Conservation (phyloP, 2,888 invertebrate genomes). For the Stramonita haemastoma region DNA sequence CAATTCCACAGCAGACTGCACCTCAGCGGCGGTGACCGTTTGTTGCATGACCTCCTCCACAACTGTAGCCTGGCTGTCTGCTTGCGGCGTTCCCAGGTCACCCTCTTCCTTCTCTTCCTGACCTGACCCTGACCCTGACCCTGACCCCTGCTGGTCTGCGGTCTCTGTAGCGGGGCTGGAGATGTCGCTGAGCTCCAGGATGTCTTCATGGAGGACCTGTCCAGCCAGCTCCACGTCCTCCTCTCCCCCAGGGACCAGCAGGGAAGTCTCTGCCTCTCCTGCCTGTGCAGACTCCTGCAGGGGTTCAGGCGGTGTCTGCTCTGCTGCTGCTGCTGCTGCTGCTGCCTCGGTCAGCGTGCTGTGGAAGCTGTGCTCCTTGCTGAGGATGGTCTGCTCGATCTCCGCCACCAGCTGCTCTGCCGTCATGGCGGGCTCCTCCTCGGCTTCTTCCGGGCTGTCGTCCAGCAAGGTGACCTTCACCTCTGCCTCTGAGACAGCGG, state of each 20-base stretch:
- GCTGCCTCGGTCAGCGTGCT: not conserved
- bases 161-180: not conserved
- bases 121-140: too few species aligned
- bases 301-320: not conserved
- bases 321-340: not conserved
- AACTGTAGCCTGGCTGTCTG: too few species aligned
- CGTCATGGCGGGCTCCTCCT: not conserved
- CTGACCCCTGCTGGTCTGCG: not conserved
- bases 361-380: not conserved
- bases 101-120: not conserved
- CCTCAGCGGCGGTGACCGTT: not conserved
- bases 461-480: not conserved
- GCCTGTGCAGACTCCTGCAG: not conserved
- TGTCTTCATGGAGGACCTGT: not conserved
- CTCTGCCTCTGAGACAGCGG: not conserved
- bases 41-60: not conserved
- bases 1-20: not conserved
- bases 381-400: slow-evolving; percentile 10
- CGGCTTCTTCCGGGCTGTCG: not conserved
- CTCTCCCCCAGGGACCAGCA: not conserved
- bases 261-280: not conserved
- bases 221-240: not conserved
- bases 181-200: not conserved
- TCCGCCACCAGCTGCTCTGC: not conserved
- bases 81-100: not conserved